A percentile compares a stretch with the other conserved stretches of the same genome.
These are phyloP conservation scores for Coryphaenoides rupestris DNA, from an alignment of 2,113 vertebrate genomes.

Conservation along the genomic window DNA sequence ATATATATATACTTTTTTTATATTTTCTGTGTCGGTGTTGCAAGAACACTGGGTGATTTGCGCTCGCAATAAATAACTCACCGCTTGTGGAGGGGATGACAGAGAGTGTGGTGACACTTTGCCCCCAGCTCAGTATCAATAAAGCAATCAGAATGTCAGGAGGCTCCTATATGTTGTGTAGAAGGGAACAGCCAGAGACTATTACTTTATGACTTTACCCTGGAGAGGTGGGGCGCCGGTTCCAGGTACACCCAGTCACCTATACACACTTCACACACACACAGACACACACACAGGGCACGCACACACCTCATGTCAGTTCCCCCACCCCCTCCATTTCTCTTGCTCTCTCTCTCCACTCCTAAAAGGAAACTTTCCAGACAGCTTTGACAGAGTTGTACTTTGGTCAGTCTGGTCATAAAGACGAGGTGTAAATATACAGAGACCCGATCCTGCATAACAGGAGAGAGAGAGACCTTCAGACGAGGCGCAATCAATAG, in stretches of 20 bases:
- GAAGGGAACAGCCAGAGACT: slow-evolving; percentile 18
- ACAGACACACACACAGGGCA: slow-evolving; percentile 17
- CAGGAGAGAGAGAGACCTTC: slow-evolving; percentile 64
- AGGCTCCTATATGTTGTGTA: slow-evolving; percentile 34
- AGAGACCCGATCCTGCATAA: slow-evolving; percentile 50
- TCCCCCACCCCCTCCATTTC: too few species aligned
- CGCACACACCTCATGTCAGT: not conserved
- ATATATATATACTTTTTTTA: too few species aligned
- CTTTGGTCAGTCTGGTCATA: slow-evolving; percentile 69
- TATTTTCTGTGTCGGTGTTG: too few species aligned
- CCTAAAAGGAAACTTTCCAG: slow-evolving; percentile 48
- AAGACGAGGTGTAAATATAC: slow-evolving; percentile 68
- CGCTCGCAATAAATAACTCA: too few species aligned
- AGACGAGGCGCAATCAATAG: slow-evolving; percentile 58
- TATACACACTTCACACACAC: slow-evolving; percentile 27
- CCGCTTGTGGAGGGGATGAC: too few species aligned
- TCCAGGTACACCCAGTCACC: slow-evolving; percentile 27
- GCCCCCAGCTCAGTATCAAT: slow-evolving; percentile 74
- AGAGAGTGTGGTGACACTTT: slow-evolving; percentile 69
- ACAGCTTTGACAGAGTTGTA: slow-evolving; percentile 48
- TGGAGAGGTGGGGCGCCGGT: slow-evolving; percentile 46
- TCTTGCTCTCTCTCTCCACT: slow-evolving; percentile 14
- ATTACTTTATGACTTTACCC: slow-evolving; percentile 67
- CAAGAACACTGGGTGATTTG: too few species aligned
- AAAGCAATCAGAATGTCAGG: slow-evolving; percentile 73